Percentiles rank a stretch among this genome's conserved stretches.
phyloP scores from a whole-genome alignment of 2,113 vertebrate genomes.

The Indicator maculatus region DNA sequence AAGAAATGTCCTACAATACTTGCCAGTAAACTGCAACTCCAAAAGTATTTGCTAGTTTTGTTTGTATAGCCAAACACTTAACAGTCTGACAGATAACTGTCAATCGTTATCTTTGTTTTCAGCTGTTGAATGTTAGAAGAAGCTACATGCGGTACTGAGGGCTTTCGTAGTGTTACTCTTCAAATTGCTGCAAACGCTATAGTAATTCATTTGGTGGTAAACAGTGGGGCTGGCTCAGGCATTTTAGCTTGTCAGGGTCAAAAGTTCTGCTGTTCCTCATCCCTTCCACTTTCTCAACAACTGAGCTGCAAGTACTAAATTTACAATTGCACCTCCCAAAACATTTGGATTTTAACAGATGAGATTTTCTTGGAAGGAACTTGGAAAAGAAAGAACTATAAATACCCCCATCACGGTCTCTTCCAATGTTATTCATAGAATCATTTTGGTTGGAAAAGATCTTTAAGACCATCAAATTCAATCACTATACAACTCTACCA shows the following conservation, averaged over 20 bases:
- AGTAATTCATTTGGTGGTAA: neutral
- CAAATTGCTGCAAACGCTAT: neutral
- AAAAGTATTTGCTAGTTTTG: neutral
- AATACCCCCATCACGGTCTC: fast-evolving
- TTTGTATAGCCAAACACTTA: neutral
- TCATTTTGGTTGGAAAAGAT: too few species aligned
- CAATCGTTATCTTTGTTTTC: neutral
- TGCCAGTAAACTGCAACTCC: neutral
- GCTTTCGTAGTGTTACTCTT: neutral
- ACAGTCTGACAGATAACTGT: neutral
- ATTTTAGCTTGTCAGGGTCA: neutral
- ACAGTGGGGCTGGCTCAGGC: neutral
- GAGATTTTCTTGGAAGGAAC: neutral
- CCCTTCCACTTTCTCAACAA: neutral
- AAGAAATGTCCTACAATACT: neutral
- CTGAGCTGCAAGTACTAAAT: neutral
- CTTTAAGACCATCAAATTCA: too few species aligned
- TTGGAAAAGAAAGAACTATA: neutral
- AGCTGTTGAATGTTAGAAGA: neutral
- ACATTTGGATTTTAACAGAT: neutral
- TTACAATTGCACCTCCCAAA: neutral
- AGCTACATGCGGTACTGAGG: neutral
- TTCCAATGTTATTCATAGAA: neutral
- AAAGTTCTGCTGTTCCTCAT: neutral
- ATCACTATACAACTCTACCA: too few species aligned